Percentiles rank a stretch among this genome's conserved stretches.
Conservation (phyloP, 37 sponge, comb jelly and placozoan genomes). For the Halisarca cf. caerulea region DNA sequence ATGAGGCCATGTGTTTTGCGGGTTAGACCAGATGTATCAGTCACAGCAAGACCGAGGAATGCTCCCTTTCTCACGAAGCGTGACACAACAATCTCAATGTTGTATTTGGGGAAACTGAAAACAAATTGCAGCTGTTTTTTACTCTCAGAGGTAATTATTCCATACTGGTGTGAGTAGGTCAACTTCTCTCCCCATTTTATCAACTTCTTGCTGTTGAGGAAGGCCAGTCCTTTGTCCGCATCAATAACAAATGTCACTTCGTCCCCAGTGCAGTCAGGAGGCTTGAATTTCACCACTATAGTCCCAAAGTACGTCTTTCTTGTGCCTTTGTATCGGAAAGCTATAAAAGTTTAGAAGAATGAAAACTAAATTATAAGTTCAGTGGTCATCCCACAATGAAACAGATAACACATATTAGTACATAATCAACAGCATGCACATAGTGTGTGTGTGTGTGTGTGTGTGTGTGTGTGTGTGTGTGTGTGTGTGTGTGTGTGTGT, state of each 20-base stretch:
- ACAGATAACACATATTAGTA: too few relatives aligned
- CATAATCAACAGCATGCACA: too few relatives aligned
- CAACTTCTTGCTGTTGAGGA: background rate
- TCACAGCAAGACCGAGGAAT: background rate
- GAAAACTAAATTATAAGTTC: too few relatives aligned
- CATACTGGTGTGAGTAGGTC: background rate
- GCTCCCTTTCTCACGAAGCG: background rate
- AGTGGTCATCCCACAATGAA: too few relatives aligned
- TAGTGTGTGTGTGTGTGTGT: too few relatives aligned
- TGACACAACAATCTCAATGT: background rate
- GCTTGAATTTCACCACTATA: background rate
- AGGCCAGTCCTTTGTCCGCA: background rate
- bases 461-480: background rate
- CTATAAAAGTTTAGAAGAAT: background rate
- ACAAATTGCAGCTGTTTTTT: background rate
- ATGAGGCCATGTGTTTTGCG: background rate
- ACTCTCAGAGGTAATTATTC: background rate
- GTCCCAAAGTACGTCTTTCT: slow-evolving; percentile 5
- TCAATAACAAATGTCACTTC: background rate
- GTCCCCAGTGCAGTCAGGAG: background rate
- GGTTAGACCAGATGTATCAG: background rate
- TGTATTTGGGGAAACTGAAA: background rate
- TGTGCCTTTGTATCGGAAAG: background rate
- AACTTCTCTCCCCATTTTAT: background rate
- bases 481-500: slow-evolving; percentile 29